Conservation (phyloP, 2,797 vertebrate genomes). For the Aldrovandia affinis region DNA sequence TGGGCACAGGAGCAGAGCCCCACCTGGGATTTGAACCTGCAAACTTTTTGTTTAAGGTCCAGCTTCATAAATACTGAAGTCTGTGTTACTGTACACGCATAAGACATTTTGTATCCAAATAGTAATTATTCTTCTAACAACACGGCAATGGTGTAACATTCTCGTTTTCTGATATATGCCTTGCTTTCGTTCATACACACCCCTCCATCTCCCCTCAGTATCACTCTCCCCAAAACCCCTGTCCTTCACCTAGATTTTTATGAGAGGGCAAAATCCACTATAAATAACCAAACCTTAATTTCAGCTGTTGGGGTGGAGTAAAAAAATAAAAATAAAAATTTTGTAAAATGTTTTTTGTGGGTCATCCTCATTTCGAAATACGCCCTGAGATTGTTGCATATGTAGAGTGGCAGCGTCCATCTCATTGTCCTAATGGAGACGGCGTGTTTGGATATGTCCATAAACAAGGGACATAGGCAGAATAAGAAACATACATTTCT, state of each 20-base stretch:
- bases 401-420: constrained; percentile 71
- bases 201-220: background rate
- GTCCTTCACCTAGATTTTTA: background rate
- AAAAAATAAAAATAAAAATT: background rate
- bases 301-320: background rate
- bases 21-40: background rate
- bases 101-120: no score
- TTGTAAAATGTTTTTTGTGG: constrained; percentile 62
- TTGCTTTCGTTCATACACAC: background rate
- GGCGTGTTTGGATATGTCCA: constrained; percentile 36
- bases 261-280: background rate
- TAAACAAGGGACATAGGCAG: constrained; percentile 33
- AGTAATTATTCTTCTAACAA: no score
- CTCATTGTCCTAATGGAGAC: constrained; percentile 86
- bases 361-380: constrained; percentile 69
- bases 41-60: background rate
- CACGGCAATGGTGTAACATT: background rate
- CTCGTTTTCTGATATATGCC: background rate
- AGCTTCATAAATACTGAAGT: no score
- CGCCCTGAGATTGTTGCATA: constrained; percentile 69
- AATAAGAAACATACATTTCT: constrained; percentile 72
- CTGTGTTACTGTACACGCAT: no score
- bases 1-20: background rate
- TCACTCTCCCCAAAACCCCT: background rate
- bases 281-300: constrained; percentile 12